Base-by-base conservation (phyloP, 1,140 invertebrate genomes). In the Pseudomyrmex concolor region DNA sequence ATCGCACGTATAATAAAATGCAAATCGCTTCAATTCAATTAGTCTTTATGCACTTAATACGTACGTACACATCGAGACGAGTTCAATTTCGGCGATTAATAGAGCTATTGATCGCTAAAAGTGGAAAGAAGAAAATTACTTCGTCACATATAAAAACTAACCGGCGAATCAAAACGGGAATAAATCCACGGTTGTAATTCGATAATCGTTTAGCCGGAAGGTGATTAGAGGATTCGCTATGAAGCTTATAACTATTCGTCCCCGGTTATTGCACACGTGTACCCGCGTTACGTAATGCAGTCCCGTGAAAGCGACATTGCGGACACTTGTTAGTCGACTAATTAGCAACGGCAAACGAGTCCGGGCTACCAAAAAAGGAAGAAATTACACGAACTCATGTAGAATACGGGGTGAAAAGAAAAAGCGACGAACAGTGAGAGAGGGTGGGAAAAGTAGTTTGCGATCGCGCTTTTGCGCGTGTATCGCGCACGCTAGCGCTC, bases 261-360 rank as follows among this genome's bases (percentile, higher is more conserved):
- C 0, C 5, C 19, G 54, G 22, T 60, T 77, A 60, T 54, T 15
- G 45, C 22, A 2, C 48, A 59, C 19, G 19, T 34, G 10, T n/a
- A 59, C 22, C 10, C 55, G 50, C n/a, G 34, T 15, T 66, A 62
- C 17, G 34, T 77, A 70, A 83, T 64, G 12, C 43, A 66, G 51
- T 77, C 4, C 43, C 12, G 17, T 17, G 43, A n/a, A 43, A 66
- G 54, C 51, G 34, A 34, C 13, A 48, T 8, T 59, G 72, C 2
- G 22, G 34, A 34, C 34, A 59, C 50, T 77, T 66, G 60, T 83
- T 83, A 83, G 62, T 22, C 73, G 17, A 57, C 50, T 83, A 83
- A 83, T 83, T 77, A 83, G 19, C 13, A 59, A 12, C 34, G 34
- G 51, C 50, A 76, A 64, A 48, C 50, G 60, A 77, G 19, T 19